These are phyloP conservation scores for Sitodiplosis mosellana DNA, from an alignment of 1,140 invertebrate species.

Conservation along the genomic window DNA sequence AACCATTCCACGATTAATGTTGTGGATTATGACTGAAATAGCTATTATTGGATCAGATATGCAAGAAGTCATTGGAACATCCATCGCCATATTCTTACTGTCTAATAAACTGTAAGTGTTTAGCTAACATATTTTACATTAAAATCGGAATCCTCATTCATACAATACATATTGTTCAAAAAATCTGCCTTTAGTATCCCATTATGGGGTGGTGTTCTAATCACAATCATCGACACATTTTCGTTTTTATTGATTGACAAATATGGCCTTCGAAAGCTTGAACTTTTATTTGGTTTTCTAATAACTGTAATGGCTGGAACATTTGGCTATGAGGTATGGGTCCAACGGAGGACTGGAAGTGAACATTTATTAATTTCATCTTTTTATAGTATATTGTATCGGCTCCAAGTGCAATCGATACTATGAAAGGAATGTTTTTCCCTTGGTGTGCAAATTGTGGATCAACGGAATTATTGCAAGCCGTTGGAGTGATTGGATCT, in stretches of 20 bases:
- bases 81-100: constrained; percentile 77
- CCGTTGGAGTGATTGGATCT: constrained; percentile 60
- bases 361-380: too few species aligned
- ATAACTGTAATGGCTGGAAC: constrained; percentile 74
- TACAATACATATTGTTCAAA: too few species aligned
- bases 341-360: neutral
- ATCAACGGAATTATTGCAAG: constrained; percentile 45
- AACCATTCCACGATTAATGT: constrained; percentile 50
- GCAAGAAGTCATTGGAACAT: constrained; percentile 85
- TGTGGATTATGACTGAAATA: constrained; percentile 91
- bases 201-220: constrained; percentile 68
- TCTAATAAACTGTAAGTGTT: constrained; percentile 61
- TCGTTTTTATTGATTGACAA: constrained; percentile 86
- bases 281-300: constrained; percentile 69
- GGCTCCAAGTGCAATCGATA: constrained; percentile 46
- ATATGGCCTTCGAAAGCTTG: constrained; percentile 77
- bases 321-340: constrained; percentile 73
- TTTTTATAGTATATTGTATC: constrained; percentile 48
- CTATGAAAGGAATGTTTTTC: constrained; percentile 63
- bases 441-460: constrained; percentile 65
- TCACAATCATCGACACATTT: constrained; percentile 83
- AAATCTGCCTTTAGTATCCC: constrained; percentile 52
- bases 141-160: too few species aligned
- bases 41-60: constrained; percentile 89
- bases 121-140: too few species aligned